Evolutionary conservation across 2,113 vertebrate genomes (phyloP), one percentile per base, ranked within the genome.

Genomic region (Eclectus roratus): DNA sequence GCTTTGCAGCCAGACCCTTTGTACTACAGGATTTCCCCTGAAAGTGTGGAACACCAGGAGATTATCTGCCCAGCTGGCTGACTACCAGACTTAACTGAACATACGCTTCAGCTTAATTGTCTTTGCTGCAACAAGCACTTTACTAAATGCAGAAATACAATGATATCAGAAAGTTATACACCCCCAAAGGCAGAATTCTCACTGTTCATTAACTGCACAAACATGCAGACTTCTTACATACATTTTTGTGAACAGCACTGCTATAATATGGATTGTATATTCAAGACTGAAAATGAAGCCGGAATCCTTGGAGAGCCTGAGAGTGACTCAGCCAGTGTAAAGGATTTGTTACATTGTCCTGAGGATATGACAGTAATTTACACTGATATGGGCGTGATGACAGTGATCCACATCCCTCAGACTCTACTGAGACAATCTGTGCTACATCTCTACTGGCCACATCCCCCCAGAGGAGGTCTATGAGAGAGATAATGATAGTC

Each of bases 361-460:
- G 83, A 73, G 85, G 77, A 89, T 92, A 84, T 91, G 88, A 85
- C 83, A 92, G 77, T 89, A 91, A 95, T 93, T 94, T 91, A 87
- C 87, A 94, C 41, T 44, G 70, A 35, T 93, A 81, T 3, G 65
- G 44, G 60, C 1, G 10, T 58, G 88, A 92, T 85, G 91, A 96
- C 70, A 86, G 74, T 3, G 12, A 96, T 53, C 66, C 66, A 55
- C 61, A 80, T 91, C 88, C 91, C 21, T 14, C 66, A 87, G 70
- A 81, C 69, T 65, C 44, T 74, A 41, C 46, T 33, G 64, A 68
- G 85, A 71, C 72, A 76, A 61, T 64, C 83, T 69, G 55, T 61
- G 55, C 35, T 63, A 70, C 55, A 70, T 63, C 63, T 63, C 77
- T 55, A 13, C 63, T 37, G 77, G 37, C 35, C 63, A 41, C 35